A percentile compares a stretch with the other conserved stretches of the same genome.
phyloP scores from a whole-genome alignment of 1,140 invertebrate genomes.

The Heliconius melpomene region DNA sequence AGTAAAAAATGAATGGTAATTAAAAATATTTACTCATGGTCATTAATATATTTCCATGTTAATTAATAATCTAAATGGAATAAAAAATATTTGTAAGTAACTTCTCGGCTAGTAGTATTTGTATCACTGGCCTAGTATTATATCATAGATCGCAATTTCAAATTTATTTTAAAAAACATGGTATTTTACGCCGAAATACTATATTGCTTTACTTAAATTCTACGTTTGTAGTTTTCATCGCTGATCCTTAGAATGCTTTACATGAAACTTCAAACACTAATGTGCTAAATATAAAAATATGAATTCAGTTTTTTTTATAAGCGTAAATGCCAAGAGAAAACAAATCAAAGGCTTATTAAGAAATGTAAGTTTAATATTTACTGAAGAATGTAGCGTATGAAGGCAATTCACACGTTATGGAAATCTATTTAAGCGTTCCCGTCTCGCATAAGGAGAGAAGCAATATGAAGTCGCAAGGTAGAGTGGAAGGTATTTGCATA shows the following conservation, averaged over 20 bases:
- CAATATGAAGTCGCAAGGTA: constrained; percentile 23
- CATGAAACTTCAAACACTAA: not conserved
- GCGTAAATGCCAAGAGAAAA: not conserved
- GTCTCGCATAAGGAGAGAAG: constrained; percentile 15
- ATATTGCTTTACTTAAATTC: not conserved
- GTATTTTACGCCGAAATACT: not conserved
- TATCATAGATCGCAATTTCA: not conserved
- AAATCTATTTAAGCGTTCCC: not conserved
- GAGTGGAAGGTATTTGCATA: constrained; percentile 29
- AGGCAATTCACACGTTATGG: not conserved
- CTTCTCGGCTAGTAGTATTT: not conserved
- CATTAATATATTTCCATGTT: not conserved
- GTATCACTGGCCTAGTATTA: too few species aligned
- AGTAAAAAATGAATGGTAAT: not conserved
- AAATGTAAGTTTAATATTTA: not conserved
- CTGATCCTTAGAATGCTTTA: not conserved
- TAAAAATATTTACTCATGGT: not conserved
- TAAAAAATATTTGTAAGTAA: not conserved
- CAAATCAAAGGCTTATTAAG: not conserved
- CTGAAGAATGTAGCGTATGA: not conserved
- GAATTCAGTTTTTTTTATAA: not conserved
- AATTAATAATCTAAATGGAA: not conserved
- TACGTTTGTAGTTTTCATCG: not conserved
- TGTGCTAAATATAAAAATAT: not conserved
- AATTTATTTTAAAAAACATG: not conserved